Conservation (phyloP, 53 echinoderm and acorn worm genomes). For the Crossaster papposus region DNA sequence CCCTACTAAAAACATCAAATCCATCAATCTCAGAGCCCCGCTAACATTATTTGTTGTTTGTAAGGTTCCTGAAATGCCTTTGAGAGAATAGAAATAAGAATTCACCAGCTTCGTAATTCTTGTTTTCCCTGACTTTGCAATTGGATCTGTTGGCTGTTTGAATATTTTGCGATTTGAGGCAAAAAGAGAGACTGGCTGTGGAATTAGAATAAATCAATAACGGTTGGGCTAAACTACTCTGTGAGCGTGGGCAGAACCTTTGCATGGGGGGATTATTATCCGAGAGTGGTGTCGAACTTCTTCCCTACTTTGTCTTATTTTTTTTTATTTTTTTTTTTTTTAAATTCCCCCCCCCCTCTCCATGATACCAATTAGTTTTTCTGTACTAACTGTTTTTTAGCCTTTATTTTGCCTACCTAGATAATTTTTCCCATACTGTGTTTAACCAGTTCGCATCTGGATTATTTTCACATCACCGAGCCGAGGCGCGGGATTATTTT, state of each 20-base stretch:
- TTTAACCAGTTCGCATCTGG: no score
- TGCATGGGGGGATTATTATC: conserved; percentile 7
- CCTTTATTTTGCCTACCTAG: no score
- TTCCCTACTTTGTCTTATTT: neutral
- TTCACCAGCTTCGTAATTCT: neutral
- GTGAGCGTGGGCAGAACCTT: neutral
- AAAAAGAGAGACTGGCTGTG: neutral
- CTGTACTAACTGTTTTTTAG: no score
- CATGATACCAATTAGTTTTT: no score
- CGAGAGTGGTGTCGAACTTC: neutral
- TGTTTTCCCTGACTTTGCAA: neutral
- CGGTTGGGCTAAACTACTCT: neutral
- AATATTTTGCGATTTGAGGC: neutral
- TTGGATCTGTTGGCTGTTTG: neutral
- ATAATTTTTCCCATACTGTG: no score
- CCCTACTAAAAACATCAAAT: no score
- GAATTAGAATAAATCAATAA: conserved; percentile 12
- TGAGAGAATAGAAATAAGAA: neutral
- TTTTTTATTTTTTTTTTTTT: neutral
- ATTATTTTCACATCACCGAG: no score
- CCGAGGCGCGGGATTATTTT: no score
- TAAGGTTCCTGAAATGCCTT: neutral
- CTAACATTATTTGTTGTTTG: neutral
- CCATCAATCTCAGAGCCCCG: no score
- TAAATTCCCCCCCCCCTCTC: neutral